Evolutionary conservation across 2,113 vertebrate species (phyloP).

Genomic region (Lagopus leucura): DNA sequence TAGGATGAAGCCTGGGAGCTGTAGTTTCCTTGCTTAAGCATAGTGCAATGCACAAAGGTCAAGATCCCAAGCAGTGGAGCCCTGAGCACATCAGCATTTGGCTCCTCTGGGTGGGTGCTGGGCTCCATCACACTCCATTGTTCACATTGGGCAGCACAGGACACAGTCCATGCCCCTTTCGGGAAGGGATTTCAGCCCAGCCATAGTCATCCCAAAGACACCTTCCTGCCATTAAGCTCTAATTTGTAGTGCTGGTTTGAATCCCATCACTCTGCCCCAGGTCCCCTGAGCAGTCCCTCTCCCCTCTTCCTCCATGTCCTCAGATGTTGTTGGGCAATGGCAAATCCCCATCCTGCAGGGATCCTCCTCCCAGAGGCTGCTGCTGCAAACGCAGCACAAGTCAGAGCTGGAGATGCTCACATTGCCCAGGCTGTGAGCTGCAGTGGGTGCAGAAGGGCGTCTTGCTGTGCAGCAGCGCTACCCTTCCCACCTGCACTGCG

Average conservation of each 20-base stretch:
- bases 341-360: rapidly evolving
- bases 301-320: background rate
- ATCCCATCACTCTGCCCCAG: background rate
- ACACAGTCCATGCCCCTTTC: background rate
- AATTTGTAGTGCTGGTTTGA: background rate
- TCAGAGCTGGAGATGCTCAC: background rate
- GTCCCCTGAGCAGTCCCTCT: background rate
- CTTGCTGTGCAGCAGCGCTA: background rate
- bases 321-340: background rate
- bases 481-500: rapidly evolving
- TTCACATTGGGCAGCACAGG: background rate
- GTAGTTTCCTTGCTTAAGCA: rapidly evolving
- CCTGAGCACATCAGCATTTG: rapidly evolving
- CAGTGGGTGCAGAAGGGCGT: background rate
- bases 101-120: too few relatives aligned
- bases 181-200: background rate
- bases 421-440: background rate
- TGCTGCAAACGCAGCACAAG: background rate
- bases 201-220: background rate
- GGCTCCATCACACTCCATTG: background rate
- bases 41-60: rapidly evolving
- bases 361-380: rapidly evolving
- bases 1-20: background rate
- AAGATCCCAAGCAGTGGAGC: rapidly evolving
- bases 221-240: background rate